A percentile compares a stretch with the other conserved stretches of the same genome.
Conservation (phyloP, 1,140 invertebrate genomes). For the Phymastichus coffea region DNA sequence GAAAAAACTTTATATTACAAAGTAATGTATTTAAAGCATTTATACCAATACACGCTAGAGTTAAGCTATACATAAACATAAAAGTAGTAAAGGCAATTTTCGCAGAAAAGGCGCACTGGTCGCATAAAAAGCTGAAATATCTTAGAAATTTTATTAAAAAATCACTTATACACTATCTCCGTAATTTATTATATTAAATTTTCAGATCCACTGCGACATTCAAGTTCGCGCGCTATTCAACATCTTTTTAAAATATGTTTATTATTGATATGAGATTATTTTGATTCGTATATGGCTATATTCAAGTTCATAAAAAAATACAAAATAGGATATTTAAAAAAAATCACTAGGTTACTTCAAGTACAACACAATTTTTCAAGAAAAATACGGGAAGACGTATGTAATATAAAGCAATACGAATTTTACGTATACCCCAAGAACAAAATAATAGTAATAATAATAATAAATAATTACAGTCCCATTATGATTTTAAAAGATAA, state of each 20-base stretch:
- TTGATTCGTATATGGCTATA: background rate
- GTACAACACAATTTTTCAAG: background rate
- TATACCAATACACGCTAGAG: conserved; percentile 13
- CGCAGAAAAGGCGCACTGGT: conserved; percentile 13
- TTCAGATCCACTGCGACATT: background rate
- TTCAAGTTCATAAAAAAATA: background rate
- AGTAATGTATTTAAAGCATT: conserved; percentile 21
- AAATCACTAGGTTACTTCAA: background rate
- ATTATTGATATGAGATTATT: conserved; percentile 4
- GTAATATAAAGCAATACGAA: conserved; percentile 16
- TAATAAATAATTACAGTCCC: conserved; percentile 21
- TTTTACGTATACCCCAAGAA: conserved; percentile 6
- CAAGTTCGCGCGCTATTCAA: background rate
- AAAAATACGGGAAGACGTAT: conserved; percentile 4
- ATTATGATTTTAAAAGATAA: conserved; percentile 1
- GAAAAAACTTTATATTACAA: too few relatives aligned
- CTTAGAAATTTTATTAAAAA: conserved; percentile 1
- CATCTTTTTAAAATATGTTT: conserved; percentile 1
- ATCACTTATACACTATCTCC: background rate
- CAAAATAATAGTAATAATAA: too few relatives aligned
- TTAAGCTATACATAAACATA: conserved; percentile 18
- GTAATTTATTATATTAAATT: background rate
- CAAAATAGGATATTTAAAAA: background rate
- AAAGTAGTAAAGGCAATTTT: conserved; percentile 25
- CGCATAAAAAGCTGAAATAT: conserved; percentile 12